phyloP scores from a whole-genome alignment of 2,888 invertebrate species.

The Plagodis pulveraria region DNA sequence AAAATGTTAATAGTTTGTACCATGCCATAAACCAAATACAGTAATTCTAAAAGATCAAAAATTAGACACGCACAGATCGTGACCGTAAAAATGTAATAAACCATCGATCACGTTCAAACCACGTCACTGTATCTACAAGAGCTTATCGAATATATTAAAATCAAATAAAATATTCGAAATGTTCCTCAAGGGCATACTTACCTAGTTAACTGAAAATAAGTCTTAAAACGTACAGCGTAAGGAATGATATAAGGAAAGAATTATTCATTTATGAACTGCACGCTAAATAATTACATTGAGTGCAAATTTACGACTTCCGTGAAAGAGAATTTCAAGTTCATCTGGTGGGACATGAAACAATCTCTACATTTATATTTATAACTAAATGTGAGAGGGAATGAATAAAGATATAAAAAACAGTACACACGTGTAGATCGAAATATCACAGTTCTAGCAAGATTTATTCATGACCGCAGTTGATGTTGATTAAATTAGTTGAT shows the following conservation, averaged over 20 bases:
- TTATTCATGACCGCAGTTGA: too few relatives aligned
- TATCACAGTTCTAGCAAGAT: too few relatives aligned
- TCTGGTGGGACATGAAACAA: slow-evolving; percentile 10
- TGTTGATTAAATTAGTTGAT: too few relatives aligned
- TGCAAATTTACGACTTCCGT: slow-evolving; percentile 33
- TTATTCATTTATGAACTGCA: slow-evolving; percentile 19
- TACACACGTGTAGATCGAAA: too few relatives aligned
- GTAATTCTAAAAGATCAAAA: slow-evolving; percentile 15
- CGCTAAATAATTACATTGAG: slow-evolving; percentile 24
- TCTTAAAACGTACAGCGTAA: slow-evolving; percentile 28
- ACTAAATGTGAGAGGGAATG: too few relatives aligned
- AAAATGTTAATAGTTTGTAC: too few relatives aligned
- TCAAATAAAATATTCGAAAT: slow-evolving; percentile 34
- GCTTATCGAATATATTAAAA: slow-evolving; percentile 40
- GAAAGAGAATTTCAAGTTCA: slow-evolving; percentile 23
- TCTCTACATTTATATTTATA: background rate
- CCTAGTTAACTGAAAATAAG: slow-evolving; percentile 21
- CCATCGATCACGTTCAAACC: slow-evolving; percentile 43
- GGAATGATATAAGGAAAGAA: slow-evolving; percentile 12
- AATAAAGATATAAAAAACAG: too few relatives aligned
- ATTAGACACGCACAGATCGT: slow-evolving; percentile 25
- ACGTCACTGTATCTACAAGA: slow-evolving; percentile 43
- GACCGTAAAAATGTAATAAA: slow-evolving; percentile 33
- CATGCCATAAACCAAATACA: too few relatives aligned
- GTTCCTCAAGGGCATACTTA: slow-evolving; percentile 32